Evolutionary conservation across 1,140 invertebrate species (phyloP), one percentile per base, ranked within the genome.

Genomic region (Tetramorium simillimum): DNA sequence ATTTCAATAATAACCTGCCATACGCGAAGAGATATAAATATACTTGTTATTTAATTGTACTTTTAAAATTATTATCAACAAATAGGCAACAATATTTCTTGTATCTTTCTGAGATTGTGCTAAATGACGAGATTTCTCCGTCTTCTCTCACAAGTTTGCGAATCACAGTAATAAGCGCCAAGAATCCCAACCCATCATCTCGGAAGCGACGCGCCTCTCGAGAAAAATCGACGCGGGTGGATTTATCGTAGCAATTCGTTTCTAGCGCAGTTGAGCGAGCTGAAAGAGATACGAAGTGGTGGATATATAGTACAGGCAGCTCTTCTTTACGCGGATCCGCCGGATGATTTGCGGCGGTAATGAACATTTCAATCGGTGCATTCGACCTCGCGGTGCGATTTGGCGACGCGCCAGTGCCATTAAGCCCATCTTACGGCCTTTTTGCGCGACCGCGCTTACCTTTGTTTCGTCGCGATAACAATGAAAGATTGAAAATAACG

Each of bases 391-490:
- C 56, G 65, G 33, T 88, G 91, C 91, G 91, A 93, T 93, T 93
- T 94, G 93, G 93, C 92, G 78, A 87, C 75, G 63, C 77, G 91
- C 93, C 93, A 94, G 92, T 88, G 87, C 92, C 92, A 94, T 94
- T 94, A 94, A 84, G 18, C 89, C 69, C 86, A 89, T 90, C 91
- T 91, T 90, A 90, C 78, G 89, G 88, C 70, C 89, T 92, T 93
- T 93, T 92, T 85, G 86, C 67, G 60, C 78, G 69, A 86, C 80
- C 86, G 82, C 90, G 88, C 84, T 85, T 89, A 93, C 92, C 92
- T 94, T 94, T 94, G 92, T 94, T 93, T 93, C 92, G 87, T 86
- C 92, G 91, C 89, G 90, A 91, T 94, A 92, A 94, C 92, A 94
- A 94, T 92, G 89, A 88, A 92, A 93, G 91, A 93, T 92, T 90